phyloP scores from a whole-genome alignment of 23 tunicate genomes.

The Halocynthia aurantium region DNA sequence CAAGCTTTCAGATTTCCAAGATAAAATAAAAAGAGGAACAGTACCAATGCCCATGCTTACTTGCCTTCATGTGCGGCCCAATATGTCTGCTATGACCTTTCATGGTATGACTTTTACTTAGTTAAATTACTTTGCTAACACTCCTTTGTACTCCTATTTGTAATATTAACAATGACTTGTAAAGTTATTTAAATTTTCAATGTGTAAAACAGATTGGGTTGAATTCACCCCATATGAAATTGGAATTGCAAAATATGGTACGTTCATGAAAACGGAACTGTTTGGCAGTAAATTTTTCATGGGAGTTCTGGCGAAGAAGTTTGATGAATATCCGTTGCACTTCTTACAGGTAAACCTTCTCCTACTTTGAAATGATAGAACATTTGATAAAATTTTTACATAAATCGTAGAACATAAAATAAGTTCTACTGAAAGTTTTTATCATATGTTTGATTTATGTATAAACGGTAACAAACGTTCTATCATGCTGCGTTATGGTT shows the following conservation, averaged over 20 bases:
- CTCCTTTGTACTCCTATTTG: too few relatives aligned
- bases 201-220: conserved; percentile 58
- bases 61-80: conserved; percentile 83
- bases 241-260: conserved; percentile 87
- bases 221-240: conserved; percentile 81
- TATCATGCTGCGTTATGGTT: too few relatives aligned
- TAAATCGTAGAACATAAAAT: too few relatives aligned
- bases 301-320: conserved; percentile 52
- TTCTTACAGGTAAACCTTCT: conserved; percentile 69
- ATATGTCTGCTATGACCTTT: conserved; percentile 80
- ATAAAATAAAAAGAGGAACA: conserved; percentile 44
- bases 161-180: not conserved
- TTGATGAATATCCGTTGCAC: conserved; percentile 75
- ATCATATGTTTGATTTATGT: too few relatives aligned
- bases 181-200: conserved; percentile 9
- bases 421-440: too few relatives aligned
- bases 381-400: too few relatives aligned
- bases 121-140: too few relatives aligned
- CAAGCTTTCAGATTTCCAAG: conserved; percentile 67
- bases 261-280: conserved; percentile 58
- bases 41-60: conserved; percentile 83
- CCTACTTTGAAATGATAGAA: too few relatives aligned
- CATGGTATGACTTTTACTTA: conserved; percentile 42
- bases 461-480: too few relatives aligned
- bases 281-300: conserved; percentile 75